Conservation (phyloP, 2,113 vertebrate genomes). For the Crocuta crocuta region DNA sequence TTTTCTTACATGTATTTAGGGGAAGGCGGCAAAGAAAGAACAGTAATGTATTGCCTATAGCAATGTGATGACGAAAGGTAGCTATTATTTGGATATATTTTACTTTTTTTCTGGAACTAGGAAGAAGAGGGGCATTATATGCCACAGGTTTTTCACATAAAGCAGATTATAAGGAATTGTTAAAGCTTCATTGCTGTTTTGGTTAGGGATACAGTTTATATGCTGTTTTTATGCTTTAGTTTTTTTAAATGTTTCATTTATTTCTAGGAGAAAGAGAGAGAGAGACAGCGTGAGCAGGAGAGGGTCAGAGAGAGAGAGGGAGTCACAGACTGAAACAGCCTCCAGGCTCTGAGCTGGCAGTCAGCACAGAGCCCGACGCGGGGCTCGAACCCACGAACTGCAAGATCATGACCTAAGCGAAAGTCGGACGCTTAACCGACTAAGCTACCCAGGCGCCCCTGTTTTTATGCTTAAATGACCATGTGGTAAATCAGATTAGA, state of each 20-base stretch:
- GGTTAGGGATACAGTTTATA: neutral
- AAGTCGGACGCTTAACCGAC: too few relatives aligned
- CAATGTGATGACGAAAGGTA: neutral
- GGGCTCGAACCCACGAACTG: too few relatives aligned
- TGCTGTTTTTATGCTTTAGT: neutral
- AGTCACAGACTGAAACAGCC: too few relatives aligned
- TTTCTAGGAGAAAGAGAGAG: too few relatives aligned
- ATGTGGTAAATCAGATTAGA: neutral
- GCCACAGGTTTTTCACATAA: neutral
- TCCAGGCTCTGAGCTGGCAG: too few relatives aligned
- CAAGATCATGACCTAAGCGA: too few relatives aligned
- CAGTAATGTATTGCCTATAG: neutral
- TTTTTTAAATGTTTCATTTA: too few relatives aligned
- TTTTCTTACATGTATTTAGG: neutral
- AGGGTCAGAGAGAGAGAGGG: too few relatives aligned
- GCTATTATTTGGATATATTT: conserved; percentile 9
- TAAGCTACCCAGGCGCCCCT: neutral
- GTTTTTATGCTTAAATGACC: neutral
- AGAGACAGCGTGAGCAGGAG: too few relatives aligned
- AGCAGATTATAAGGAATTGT: neutral
- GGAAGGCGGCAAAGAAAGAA: neutral
- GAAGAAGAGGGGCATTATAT: neutral
- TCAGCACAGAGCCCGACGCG: too few relatives aligned
- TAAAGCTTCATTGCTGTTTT: neutral
- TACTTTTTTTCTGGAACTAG: conserved; percentile 20